A percentile compares a stretch with the other conserved stretches of the same genome.
Evolutionary conservation across 2,113 vertebrate species (phyloP).

Genomic region (Anguilla japonica): DNA sequence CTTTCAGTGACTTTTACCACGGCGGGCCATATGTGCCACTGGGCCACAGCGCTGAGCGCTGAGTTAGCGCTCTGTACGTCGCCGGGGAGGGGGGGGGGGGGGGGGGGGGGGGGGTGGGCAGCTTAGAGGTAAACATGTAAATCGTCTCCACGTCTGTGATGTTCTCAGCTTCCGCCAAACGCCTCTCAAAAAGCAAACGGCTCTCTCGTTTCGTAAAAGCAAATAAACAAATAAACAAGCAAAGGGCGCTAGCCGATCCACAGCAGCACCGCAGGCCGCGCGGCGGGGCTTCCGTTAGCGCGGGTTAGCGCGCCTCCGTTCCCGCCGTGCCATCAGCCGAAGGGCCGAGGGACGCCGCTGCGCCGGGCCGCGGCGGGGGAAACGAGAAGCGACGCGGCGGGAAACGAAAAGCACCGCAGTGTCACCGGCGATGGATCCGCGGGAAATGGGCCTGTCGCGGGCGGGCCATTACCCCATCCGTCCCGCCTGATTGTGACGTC

Average conservation of each 20-base stretch:
- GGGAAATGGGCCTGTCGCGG: not conserved
- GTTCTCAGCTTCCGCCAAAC: not conserved
- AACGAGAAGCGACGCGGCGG: not conserved
- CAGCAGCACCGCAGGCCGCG: not conserved
- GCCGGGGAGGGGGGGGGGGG: not conserved
- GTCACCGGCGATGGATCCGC: not conserved
- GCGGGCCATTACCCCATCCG: not conserved
- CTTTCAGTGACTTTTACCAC: constrained; percentile 48
- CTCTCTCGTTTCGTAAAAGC: not conserved
- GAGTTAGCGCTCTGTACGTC: not conserved
- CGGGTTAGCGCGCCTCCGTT: not conserved
- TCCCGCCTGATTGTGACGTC: constrained; percentile 6
- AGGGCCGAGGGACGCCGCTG: not conserved
- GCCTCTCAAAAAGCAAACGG: not conserved
- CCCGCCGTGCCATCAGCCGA: not conserved
- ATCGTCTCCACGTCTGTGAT: not conserved
- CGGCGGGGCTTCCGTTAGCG: not conserved
- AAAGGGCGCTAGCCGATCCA: not conserved
- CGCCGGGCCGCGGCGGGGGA: not conserved
- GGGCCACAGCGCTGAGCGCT: constrained; percentile 23
- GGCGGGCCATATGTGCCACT: constrained; percentile 21
- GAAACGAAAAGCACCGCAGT: not conserved
- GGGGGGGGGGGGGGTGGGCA: not conserved
- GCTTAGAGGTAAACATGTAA: not conserved
- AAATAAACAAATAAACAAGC: not conserved